Percentiles rank a stretch among this genome's conserved stretches.
Evolutionary conservation across 2,888 invertebrate genomes (phyloP).

Genomic region (Caenorhabditis angaria): DNA sequence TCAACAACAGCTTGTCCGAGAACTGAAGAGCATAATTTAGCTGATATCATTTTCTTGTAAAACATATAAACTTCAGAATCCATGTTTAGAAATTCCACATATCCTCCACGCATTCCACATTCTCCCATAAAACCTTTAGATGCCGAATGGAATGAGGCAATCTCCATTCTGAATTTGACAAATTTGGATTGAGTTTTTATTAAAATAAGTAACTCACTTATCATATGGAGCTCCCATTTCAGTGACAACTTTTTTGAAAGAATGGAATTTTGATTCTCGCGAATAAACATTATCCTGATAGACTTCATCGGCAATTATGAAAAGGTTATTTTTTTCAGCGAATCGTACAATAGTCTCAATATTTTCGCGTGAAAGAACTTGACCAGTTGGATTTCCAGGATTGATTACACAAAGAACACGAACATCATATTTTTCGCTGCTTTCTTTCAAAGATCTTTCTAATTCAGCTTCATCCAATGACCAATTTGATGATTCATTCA

Average conservation of each 20-base stretch:
- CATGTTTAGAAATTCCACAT: constrained; percentile 89
- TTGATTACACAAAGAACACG: constrained; percentile 92
- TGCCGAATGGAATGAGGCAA: constrained; percentile 94
- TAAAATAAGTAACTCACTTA: constrained; percentile 62
- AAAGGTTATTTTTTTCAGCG: constrained; percentile 84
- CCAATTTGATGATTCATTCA: constrained; percentile 90
- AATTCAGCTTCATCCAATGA: constrained; percentile 83
- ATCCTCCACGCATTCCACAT: constrained; percentile 80
- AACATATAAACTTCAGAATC: constrained; percentile 81
- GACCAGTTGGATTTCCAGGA: constrained; percentile 97
- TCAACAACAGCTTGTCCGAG: constrained; percentile 89
- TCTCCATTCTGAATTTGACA: constrained; percentile 78
- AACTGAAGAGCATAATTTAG: constrained; percentile 91
- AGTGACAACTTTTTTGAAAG: constrained; percentile 90
- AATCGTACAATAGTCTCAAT: constrained; percentile 91
- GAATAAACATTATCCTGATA: constrained; percentile 87
- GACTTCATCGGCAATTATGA: constrained; percentile 91
- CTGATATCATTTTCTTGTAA: constrained; percentile 88
- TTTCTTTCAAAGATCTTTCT: constrained; percentile 81
- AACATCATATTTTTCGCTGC: constrained; percentile 78
- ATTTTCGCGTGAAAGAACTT: constrained; percentile 81
- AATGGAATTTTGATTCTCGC: constrained; percentile 85
- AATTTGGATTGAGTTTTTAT: background rate
- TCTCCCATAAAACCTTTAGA: constrained; percentile 85
- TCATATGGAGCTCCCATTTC: constrained; percentile 91